Conservation (phyloP, 2,113 vertebrate species). For the Sphaerodactylus townsendi region DNA sequence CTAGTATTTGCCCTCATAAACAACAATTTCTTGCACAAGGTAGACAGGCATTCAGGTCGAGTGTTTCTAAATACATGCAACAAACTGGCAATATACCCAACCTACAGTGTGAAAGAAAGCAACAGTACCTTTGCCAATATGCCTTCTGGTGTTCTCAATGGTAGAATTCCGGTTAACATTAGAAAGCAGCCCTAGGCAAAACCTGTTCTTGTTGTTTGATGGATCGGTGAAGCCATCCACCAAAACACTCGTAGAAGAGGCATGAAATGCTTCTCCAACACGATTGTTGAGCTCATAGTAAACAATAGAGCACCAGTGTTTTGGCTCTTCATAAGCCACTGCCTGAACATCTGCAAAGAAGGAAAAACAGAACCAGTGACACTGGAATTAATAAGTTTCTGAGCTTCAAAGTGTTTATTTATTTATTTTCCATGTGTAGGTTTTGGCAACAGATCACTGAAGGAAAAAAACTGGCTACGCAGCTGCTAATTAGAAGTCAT, state of each 20-base stretch:
- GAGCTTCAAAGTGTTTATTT: constrained; percentile 17
- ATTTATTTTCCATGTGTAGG: constrained; percentile 4
- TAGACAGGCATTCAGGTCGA: not conserved
- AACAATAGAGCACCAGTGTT: constrained; percentile 99
- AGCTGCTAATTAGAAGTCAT: not conserved
- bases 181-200: constrained; percentile 96
- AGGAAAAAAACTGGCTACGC: not conserved
- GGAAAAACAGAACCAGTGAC: constrained; percentile 10
- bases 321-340: constrained; percentile 95
- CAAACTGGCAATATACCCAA: not conserved
- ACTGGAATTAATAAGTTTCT: not conserved
- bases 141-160: constrained; percentile 96
- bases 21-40: not conserved
- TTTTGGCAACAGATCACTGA: constrained; percentile 17
- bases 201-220: constrained; percentile 98
- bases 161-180: constrained; percentile 99
- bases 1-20: not conserved
- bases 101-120: not conserved
- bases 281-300: constrained; percentile 99
- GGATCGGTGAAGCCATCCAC: constrained; percentile 99
- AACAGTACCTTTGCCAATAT: constrained; percentile 92
- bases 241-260: constrained; percentile 94
- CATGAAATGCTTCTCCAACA: constrained; percentile 95
- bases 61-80: not conserved
- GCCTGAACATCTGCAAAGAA: constrained; percentile 90